A percentile compares a stretch with the other conserved stretches of the same genome.
These are phyloP conservation scores for Cacajao melanocephalus DNA, from an alignment of 2,797 vertebrate species.

Conservation along the genomic window DNA sequence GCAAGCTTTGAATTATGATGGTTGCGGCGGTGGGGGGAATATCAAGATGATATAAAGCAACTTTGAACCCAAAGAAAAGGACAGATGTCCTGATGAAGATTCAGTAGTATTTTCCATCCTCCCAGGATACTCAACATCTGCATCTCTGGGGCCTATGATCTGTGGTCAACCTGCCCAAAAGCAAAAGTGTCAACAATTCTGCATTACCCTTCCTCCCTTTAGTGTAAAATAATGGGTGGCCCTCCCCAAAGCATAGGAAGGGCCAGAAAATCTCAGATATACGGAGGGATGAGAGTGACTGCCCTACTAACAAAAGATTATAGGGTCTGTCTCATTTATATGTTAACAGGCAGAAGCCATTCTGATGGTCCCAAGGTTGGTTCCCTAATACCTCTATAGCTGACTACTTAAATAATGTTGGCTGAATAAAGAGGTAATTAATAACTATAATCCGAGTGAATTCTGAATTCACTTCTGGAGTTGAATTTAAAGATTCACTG, in stretches of 20 bases:
- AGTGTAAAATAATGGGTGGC: not conserved
- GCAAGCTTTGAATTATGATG: constrained; percentile 48
- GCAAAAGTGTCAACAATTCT: not conserved
- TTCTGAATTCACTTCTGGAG: not conserved
- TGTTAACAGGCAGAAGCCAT: not conserved
- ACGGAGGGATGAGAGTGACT: too few species aligned
- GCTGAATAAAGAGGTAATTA: not conserved
- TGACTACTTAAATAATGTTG: not conserved
- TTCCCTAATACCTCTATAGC: not conserved
- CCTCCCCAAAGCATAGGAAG: not conserved
- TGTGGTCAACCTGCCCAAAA: not conserved
- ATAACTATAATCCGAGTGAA: not conserved
- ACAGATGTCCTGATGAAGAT: not conserved
- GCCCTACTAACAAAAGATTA: not conserved
- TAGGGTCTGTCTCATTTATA: not conserved
- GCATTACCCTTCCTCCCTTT: not conserved
- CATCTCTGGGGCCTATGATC: not conserved
- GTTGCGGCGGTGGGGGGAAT: not conserved
- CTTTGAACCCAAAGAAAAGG: not conserved
- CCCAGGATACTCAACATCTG: not conserved
- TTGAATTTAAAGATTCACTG: not conserved
- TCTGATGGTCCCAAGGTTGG: not conserved
- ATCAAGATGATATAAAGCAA: constrained; percentile 11
- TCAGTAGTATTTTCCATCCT: not conserved
- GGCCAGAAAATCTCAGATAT: not conserved